Base-by-base conservation (phyloP, 2,113 vertebrate genomes). In the Epinephelus fuscoguttatus region DNA sequence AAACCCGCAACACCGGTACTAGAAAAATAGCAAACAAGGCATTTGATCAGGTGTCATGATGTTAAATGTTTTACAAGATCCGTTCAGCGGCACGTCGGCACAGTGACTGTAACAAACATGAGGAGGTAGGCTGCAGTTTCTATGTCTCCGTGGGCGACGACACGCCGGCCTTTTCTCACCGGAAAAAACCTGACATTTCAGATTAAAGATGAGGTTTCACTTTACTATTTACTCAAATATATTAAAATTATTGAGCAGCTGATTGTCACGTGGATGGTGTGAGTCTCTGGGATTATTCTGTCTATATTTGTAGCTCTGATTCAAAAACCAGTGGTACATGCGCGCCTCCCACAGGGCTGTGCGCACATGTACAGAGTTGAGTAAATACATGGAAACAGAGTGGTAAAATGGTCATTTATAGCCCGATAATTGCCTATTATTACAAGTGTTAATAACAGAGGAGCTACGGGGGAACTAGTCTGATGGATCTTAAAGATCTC, bases 301-400 rank as follows among this genome's bases (percentile, higher is more conserved):
- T 57, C 33, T 11, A 14, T 52, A 19, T 21, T 14, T 19, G 14
- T 18, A 10, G 9, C 45, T 66, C 37, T 2, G 19, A 77, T 40
- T 5, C 21, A 56, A 23, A 75, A 47, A 40, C 21, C n/a, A 56
- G 66, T 17, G 61, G 78, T 70, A 37, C 64, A 5, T 50, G 80
- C 74, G 79, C 87, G 90, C 90, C 94, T 50, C 91, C 94, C 63
- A 37, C 84, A 37, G 94, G 89, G 3, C 3, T 30, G 0, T 7
- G 10, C 18, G 42, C 30, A 45, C 15, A 33, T 56, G 53, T 56
- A 23, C 53, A 1, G 10, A 2, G 21, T 23, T 56, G 3, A 9
- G 3, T 21, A 6, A 10, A 59, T 37, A 7, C 53, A 45, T 6
- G 12, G 27, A 18, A 15, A 42, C 53, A 42, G 62, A 57, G 15